Base-by-base conservation (phyloP, 2,113 vertebrate species). In the Eudyptes chrysolophus region DNA sequence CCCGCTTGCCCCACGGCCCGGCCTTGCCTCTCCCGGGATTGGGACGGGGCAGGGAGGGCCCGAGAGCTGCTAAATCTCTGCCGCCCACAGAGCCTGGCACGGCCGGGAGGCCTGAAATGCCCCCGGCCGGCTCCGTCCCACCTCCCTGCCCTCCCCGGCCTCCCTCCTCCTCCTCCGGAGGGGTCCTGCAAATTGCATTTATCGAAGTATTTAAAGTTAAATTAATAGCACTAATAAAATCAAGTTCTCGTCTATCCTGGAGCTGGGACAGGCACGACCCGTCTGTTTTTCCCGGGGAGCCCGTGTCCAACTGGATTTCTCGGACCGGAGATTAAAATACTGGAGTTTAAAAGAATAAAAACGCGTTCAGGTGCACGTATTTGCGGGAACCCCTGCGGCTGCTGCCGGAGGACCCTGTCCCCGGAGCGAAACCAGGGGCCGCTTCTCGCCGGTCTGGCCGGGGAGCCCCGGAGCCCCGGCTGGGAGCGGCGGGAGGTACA, bases 1-100 rank as follows among this genome's bases (percentile, higher is more conserved):
- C 7, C 20, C 5, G 0, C 25, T 22, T 10, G 19, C 8, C n/a
- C 65, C 19, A 1, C 1, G 4, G 11, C 10, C 44, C 11, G 7
- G 29, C 27, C 51, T 64, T 24, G 30, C 25, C 40, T 69, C n/a
- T 49, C 10, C 55, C 10, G 24, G 51, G 14, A 19, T 3, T 13
- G 55, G 44, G 19, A 66, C 6, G 9, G 21, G 10, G 4, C 34
- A 58, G 15, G 9, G 21, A 52, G 24, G 5, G 16, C 18, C 30
- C 5, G 38, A 58, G 75, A 62, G 26, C 54, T 57, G 71, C 55
- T 71, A 65, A 84, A 89, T 69, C 52, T 70, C 29, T 86, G 38
- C 40, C 22, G 3, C 48, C 20, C 16, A 30, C 52, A 75, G 62
- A 83, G 4, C 15, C 48, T 38, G 83, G 71, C 86, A 55, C 0